A percentile compares a stretch with the other conserved stretches of the same genome.
Conservation (phyloP, 2,797 vertebrate species). For the Phyllotis vaccarum region DNA sequence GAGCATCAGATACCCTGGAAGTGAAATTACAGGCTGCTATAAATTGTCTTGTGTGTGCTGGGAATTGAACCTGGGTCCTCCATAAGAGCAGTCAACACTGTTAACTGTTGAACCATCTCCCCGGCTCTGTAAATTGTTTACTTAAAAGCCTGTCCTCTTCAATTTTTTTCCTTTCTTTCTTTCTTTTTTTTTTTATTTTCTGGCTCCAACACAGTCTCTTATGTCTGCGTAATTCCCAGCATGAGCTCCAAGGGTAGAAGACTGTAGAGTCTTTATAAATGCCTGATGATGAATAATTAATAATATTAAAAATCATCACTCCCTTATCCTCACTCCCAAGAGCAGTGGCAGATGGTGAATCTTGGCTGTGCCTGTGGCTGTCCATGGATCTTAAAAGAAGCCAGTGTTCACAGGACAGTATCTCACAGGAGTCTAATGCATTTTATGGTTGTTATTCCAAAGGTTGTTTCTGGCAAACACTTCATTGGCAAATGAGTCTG, state of each 20-base stretch:
- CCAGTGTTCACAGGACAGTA: slow-evolving; percentile 60
- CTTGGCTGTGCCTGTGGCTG: slow-evolving; percentile 65
- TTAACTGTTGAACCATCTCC: neutral
- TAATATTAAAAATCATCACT: slow-evolving; percentile 55
- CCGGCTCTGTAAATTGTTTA: neutral
- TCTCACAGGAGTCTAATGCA: slow-evolving; percentile 57
- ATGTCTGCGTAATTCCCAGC: slow-evolving; percentile 18
- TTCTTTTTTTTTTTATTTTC: neutral
- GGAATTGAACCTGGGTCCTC: neutral
- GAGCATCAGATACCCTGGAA: neutral
- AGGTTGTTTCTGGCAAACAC: slow-evolving; percentile 59
- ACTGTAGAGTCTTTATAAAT: slow-evolving; percentile 64
- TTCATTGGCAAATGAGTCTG: slow-evolving; percentile 50
- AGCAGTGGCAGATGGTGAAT: slow-evolving; percentile 73
- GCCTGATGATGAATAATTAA: slow-evolving; percentile 76
- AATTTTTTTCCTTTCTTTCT: neutral
- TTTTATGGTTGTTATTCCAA: slow-evolving; percentile 69
- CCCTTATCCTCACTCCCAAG: slow-evolving; percentile 32
- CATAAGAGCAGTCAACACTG: neutral
- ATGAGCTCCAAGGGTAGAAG: slow-evolving; percentile 25
- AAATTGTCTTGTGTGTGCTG: neutral
- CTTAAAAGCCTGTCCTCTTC: slow-evolving; percentile 18
- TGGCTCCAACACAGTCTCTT: neutral
- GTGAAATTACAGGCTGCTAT: neutral
- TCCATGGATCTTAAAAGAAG: slow-evolving; percentile 66